phyloP scores from a whole-genome alignment of 2,888 invertebrate species.

The Sphaerophoria rueppellii region DNA sequence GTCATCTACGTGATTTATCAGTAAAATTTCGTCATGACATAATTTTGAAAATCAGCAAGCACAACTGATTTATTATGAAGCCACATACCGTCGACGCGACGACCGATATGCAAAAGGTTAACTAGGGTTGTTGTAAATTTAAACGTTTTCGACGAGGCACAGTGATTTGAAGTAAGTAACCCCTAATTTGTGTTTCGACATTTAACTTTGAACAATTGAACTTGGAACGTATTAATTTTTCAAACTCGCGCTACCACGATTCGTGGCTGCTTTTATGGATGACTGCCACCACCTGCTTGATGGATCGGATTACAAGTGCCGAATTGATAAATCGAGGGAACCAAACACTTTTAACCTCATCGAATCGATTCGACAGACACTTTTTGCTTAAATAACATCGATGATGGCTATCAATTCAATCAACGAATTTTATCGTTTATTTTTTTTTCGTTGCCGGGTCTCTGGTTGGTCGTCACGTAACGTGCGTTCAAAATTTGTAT shows the following conservation, averaged over 20 bases:
- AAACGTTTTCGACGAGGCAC: conserved; percentile 37
- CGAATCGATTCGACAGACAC: conserved; percentile 43
- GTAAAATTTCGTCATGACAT: not conserved
- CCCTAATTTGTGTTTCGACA: conserved; percentile 39
- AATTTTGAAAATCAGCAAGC: not conserved
- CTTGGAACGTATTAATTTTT: conserved; percentile 26
- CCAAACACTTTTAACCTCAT: conserved; percentile 61
- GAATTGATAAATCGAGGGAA: conserved; percentile 59
- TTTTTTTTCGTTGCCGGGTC: not conserved
- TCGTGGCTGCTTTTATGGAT: not conserved
- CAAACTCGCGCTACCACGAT: conserved; percentile 3
- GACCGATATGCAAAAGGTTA: not conserved
- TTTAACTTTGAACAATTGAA: conserved; percentile 65
- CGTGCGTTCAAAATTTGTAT: conserved; percentile 52
- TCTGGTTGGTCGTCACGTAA: conserved; percentile 28
- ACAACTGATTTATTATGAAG: conserved; percentile 25
- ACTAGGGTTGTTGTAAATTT: conserved; percentile 27
- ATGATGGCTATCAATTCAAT: conserved; percentile 72
- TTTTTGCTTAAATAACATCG: conserved; percentile 4
- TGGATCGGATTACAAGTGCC: conserved; percentile 67
- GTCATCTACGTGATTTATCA: not conserved
- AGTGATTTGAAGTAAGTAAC: not conserved
- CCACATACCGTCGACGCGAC: not conserved
- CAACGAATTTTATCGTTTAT: conserved; percentile 34
- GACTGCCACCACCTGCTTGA: conserved; percentile 55